Evolutionary conservation across 30 jellyfish, hydroid and myxozoan species (phyloP).

Genomic region (Phacellophora camtschatica): DNA sequence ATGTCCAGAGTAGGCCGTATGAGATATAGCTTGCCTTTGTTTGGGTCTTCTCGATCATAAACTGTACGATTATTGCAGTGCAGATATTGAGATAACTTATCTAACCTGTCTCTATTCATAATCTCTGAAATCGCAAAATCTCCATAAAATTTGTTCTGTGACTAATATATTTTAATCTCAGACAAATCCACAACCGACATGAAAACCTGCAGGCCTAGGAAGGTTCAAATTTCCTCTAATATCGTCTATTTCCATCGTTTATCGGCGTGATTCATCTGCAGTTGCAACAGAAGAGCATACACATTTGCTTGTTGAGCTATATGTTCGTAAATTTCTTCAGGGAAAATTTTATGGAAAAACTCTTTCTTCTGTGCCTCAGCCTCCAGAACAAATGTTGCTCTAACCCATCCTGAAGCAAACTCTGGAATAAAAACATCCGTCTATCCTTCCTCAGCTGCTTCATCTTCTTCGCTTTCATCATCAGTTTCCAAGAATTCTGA

Average conservation of each 20-base stretch:
- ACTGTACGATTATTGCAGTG: background rate
- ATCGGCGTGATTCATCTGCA: background rate
- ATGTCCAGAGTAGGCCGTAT: background rate
- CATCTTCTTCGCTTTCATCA: background rate
- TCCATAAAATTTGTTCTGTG: background rate
- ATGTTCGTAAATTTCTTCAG: background rate
- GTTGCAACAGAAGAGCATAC: background rate
- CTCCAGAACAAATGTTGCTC: slow-evolving; percentile 5
- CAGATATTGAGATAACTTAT: background rate
- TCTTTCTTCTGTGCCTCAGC: background rate
- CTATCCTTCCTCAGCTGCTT: background rate
- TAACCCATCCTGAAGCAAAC: background rate
- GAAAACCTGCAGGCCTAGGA: background rate
- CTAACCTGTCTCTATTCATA: slow-evolving; percentile 3
- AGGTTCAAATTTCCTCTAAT: background rate
- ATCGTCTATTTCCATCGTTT: background rate
- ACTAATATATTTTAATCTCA: slow-evolving; percentile 1
- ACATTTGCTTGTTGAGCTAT: background rate
- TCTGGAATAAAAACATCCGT: background rate
- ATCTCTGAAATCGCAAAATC: slow-evolving; percentile 3
- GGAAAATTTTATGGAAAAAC: background rate
- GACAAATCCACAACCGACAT: slow-evolving; percentile 7
- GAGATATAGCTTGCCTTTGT: background rate
- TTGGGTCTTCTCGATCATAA: background rate
- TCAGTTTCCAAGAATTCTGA: no score